Evolutionary conservation across 2,113 vertebrate species (phyloP).

Genomic region (Cavia aperea): DNA sequence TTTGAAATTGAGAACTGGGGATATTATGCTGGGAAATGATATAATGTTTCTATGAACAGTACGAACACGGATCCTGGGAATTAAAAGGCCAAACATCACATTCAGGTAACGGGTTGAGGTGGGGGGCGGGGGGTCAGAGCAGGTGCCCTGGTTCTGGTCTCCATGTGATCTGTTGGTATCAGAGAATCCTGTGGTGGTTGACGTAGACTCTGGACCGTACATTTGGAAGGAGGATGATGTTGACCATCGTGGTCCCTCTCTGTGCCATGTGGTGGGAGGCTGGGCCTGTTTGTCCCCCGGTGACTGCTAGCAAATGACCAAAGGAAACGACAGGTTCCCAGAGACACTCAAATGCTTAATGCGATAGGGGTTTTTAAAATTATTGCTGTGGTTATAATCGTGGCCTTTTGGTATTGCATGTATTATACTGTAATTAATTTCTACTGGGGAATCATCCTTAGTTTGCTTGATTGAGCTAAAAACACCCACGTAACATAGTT

Average conservation of each 20-base stretch:
- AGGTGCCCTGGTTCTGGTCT: neutral
- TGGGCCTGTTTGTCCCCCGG: neutral
- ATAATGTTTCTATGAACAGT: neutral
- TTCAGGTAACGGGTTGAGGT: neutral
- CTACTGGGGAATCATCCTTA: neutral
- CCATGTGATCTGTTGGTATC: neutral
- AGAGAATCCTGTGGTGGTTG: neutral
- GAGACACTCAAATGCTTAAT: neutral
- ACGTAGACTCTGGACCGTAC: neutral
- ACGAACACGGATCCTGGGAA: neutral
- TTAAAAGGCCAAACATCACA: neutral
- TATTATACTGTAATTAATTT: neutral
- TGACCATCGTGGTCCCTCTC: too few relatives aligned
- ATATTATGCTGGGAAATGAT: neutral
- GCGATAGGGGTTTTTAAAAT: neutral
- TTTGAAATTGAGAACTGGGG: constrained; percentile 9
- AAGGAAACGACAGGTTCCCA: neutral
- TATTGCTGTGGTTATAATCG: neutral
- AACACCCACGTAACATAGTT: neutral
- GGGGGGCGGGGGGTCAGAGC: too few relatives aligned
- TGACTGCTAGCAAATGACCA: neutral
- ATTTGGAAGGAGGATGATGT: neutral
- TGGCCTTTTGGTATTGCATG: neutral
- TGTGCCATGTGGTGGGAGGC: rapidly evolving
- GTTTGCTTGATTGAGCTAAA: neutral